Evolutionary conservation across 2,113 vertebrate species (phyloP), one percentile per base, ranked within the genome.

Genomic region (Labeo rohita): DNA sequence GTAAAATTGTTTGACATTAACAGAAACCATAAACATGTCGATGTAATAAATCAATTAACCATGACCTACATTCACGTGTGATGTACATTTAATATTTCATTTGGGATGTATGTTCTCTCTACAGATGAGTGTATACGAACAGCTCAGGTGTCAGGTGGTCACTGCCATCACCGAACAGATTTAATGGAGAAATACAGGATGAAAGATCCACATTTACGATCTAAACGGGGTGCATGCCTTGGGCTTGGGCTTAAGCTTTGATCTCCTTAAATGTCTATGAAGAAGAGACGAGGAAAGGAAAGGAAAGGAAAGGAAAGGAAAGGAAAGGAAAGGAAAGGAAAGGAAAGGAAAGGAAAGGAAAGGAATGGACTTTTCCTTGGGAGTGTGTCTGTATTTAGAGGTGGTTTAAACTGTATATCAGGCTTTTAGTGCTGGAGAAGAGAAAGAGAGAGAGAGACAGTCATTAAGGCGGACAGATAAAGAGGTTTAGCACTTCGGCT

Each of bases 201-300:
- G 89, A 88, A 88, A 83, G 87, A 54, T 87, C 91, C 90, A 93
- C 91, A 86, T 89, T 87, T 92, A 91, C 90, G 88, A 89, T 86
- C 89, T 90, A 87, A 61, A 87, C 10, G n/a, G 43, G 18, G 34
- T 81, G 47, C 56, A 89, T 70, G 91, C 91, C 87, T 91, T 91
- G 94, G 94, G 94, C 92, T 93, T 90, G 92, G 91, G 93, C 93
- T 93, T 90, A 90, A 93, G 93, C 93, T 91, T 94, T 89, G 93
- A 95, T 95, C 90, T 85, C 92, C 93, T 92, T 92, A 94, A 95
- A 93, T 84, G 91, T 92, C 90, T 93, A 91, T 0, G 87, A 91
- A 59, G 54, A 61, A 79, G 4, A 82, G 56, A 18, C 3, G 1
- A 28, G 83, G 50, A 63, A 52, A 54, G 15, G 49, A 65, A 47